Evolutionary conservation across 2,888 invertebrate genomes (phyloP).

Genomic region (Orchestes rusci): DNA sequence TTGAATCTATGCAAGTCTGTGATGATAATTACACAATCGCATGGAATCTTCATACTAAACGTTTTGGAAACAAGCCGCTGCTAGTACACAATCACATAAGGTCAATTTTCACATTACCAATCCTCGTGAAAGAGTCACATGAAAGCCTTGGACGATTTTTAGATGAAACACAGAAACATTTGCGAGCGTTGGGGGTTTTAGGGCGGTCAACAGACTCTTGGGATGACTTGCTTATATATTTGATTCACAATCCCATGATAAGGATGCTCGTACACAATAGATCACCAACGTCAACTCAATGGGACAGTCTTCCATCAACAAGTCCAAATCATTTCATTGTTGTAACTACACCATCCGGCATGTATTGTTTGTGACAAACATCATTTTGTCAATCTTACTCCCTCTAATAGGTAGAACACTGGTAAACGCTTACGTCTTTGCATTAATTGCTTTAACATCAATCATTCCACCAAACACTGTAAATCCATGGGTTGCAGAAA

Average conservation of each 20-base stretch:
- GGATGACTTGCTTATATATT: constrained; percentile 16
- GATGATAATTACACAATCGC: constrained; percentile 18
- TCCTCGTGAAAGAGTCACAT: constrained; percentile 15
- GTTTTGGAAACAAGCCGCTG: constrained; percentile 23
- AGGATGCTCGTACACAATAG: neutral
- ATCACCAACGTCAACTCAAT: neutral
- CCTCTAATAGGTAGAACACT: constrained; percentile 4
- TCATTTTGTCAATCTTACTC: constrained; percentile 9
- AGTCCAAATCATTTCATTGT: constrained; percentile 1
- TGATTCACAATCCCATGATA: constrained; percentile 6
- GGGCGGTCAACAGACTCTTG: constrained; percentile 11
- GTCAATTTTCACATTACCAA: constrained; percentile 14
- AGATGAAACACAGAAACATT: constrained; percentile 9
- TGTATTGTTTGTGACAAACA: constrained; percentile 9
- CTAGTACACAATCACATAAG: constrained; percentile 17
- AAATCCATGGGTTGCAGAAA: constrained; percentile 13
- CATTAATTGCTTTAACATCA: constrained; percentile 11
- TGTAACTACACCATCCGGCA: neutral
- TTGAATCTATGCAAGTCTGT: constrained; percentile 10
- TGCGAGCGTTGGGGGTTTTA: constrained; percentile 12
- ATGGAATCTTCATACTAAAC: constrained; percentile 12
- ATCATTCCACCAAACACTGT: constrained; percentile 12
- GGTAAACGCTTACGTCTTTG: constrained; percentile 13
- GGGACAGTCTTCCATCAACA: neutral
- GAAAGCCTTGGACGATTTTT: too few species aligned